phyloP scores from a whole-genome alignment of 2,113 vertebrate genomes.

The Anarhynchus alexandrinus region DNA sequence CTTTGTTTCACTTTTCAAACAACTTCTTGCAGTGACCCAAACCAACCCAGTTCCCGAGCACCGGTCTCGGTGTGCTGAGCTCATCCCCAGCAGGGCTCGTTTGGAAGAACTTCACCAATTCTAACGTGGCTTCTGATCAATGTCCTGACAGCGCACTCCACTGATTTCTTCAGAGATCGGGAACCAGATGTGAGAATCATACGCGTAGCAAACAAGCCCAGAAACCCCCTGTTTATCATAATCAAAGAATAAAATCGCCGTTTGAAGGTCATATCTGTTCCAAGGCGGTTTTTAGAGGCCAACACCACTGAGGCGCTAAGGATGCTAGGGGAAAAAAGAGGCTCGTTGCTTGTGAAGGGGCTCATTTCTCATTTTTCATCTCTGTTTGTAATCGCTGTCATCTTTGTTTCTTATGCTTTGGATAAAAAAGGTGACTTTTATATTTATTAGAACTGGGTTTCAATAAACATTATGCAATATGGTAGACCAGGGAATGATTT shows the following conservation, averaged over 20 bases:
- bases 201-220: not conserved
- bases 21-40: not conserved
- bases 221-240: not conserved
- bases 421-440: slow-evolving; percentile 74
- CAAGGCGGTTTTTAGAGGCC: not conserved
- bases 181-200: not conserved
- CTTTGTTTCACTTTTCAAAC: not conserved
- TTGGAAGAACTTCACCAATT: not conserved
- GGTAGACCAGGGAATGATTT: slow-evolving; percentile 76
- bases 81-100: not conserved
- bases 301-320: not conserved
- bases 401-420: slow-evolving; percentile 78
- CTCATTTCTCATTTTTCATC: slow-evolving; percentile 72
- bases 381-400: slow-evolving; percentile 82
- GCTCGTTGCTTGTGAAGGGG: slow-evolving; percentile 10
- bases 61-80: not conserved
- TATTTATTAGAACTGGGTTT: slow-evolving; percentile 82
- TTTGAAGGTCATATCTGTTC: not conserved
- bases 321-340: slow-evolving; percentile 5
- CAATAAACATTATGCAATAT: slow-evolving; percentile 83
- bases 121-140: not conserved
- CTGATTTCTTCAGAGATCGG: not conserved
- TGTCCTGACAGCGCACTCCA: not conserved
- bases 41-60: not conserved
- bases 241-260: slow-evolving; percentile 7